phyloP scores from a whole-genome alignment of 1,140 invertebrate species.

The Drosophila aff. region DNA sequence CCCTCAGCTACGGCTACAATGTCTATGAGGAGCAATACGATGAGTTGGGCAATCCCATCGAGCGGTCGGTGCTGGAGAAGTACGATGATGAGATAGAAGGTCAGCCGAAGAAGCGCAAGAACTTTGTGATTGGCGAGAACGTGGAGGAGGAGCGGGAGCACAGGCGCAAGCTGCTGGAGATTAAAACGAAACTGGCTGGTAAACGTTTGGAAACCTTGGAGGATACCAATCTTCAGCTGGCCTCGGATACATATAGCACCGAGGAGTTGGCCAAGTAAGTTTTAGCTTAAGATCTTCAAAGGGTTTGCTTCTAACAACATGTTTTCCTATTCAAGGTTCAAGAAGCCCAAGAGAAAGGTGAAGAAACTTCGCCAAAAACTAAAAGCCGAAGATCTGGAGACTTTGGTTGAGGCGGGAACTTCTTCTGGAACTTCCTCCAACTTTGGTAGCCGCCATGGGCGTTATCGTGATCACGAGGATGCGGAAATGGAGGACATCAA shows the following conservation, averaged over 20 bases:
- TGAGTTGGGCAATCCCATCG: conserved; percentile 90
- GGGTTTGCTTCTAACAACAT: not conserved
- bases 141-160: conserved; percentile 85
- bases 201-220: conserved; percentile 91
- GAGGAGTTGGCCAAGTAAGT: conserved; percentile 89
- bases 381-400: conserved; percentile 87
- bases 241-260: conserved; percentile 95
- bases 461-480: conserved; percentile 79
- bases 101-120: conserved; percentile 88
- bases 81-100: conserved; percentile 98
- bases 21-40: conserved; percentile 94
- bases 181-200: conserved; percentile 88
- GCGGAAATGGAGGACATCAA: conserved; percentile 84
- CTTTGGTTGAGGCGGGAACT: conserved; percentile 58
- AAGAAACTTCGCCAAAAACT: conserved; percentile 86
- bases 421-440: conserved; percentile 85
- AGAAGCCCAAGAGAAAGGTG: conserved; percentile 97
- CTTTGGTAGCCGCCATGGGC: conserved; percentile 86
- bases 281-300: not conserved
- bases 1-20: conserved; percentile 93
- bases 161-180: conserved; percentile 85
- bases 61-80: conserved; percentile 92
- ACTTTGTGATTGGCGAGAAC: conserved; percentile 91
- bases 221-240: conserved; percentile 89
- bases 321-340: conserved; percentile 88